Percentiles rank a stretch among this genome's conserved stretches.
phyloP scores from a whole-genome alignment of 1,140 invertebrate species.

The Macrocentrus cingulum region DNA sequence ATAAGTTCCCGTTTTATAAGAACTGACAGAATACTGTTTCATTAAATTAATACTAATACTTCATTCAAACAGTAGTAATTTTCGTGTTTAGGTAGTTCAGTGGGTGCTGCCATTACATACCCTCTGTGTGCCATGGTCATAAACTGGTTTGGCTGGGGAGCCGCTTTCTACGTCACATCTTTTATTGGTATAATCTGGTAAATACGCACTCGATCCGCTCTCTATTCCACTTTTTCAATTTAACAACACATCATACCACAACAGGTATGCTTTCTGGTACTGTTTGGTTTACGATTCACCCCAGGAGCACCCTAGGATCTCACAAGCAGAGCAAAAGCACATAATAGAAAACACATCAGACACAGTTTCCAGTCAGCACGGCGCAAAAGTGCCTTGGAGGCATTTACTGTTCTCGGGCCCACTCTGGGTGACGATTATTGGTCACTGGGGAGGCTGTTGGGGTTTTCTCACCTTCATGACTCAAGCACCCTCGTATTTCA shows the following conservation, averaged over 20 bases:
- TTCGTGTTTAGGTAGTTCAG: slow-evolving; percentile 62
- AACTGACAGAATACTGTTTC: too few relatives aligned
- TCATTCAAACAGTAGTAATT: too few relatives aligned
- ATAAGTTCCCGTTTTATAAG: too few relatives aligned
- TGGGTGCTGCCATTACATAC: slow-evolving; percentile 72
- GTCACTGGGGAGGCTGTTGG: slow-evolving; percentile 81
- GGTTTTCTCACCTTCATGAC: slow-evolving; percentile 80
- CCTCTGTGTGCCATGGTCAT: slow-evolving; percentile 70
- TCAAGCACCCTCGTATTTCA: slow-evolving; percentile 79
- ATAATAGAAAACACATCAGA: slow-evolving; percentile 61
- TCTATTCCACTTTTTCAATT: too few relatives aligned
- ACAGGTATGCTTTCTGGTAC: slow-evolving; percentile 62
- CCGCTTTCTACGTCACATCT: slow-evolving; percentile 75
- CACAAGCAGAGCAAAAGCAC: slow-evolving; percentile 62
- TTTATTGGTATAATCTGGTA: slow-evolving; percentile 69
- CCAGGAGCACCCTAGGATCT: slow-evolving; percentile 70
- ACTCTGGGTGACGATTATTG: slow-evolving; percentile 74
- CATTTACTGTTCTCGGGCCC: slow-evolving; percentile 69
- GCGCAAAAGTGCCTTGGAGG: slow-evolving; percentile 69
- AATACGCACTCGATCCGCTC: too few relatives aligned
- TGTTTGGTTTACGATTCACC: slow-evolving; percentile 67
- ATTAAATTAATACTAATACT: too few relatives aligned
- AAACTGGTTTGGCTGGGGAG: slow-evolving; percentile 69
- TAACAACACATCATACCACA: too few relatives aligned
- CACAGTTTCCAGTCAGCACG: slow-evolving; percentile 47